Base-by-base conservation (phyloP, 2,797 vertebrate species). In the Chromobotia macracanthus region DNA sequence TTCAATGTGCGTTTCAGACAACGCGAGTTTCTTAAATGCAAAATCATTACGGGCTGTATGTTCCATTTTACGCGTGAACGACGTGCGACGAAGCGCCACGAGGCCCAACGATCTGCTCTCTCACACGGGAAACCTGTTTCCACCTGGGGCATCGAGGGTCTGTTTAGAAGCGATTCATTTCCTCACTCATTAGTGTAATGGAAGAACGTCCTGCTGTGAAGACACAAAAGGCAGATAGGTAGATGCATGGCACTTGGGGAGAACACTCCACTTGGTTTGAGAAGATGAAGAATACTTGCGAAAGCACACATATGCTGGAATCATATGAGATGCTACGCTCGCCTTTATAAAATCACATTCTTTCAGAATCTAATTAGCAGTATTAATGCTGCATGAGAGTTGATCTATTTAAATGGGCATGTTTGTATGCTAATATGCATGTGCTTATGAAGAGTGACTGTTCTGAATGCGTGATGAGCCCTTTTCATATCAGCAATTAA, bases 81-180 rank as follows among this genome's bases (percentile, higher is more conserved):
- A 48, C 48, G 41, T 2, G 5, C 19, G 13, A 70, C 28, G 46
- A 6, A 35, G 19, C 55, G 19, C 46, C 67, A 78, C 67, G 13
- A 56, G 75, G 56, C 46, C 31, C 46, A 35, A 44, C 38, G 66
- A 77, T 70, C 53, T 50, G 38, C 75, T 63, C 28, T 9, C 67
- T 70, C 67, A 19, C 5, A 72, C 60, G 46, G 70, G 55, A 78
- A 71, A 21, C 38, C 25, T 38, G 13, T 44, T 81, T 66, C 53
- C 70, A 80, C 80, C 73, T 71, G 74, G 80, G 82, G 65, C 72
- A 56, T 70, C 31, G 38, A 72, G 41, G 66, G 75, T 61, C 77
- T 69, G 69, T 80, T 84, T 72, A 70, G 74, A 80, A 71, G 71
- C 77, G 53, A 69, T 64, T 82, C 75, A 71, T 75, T 79, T 75